Conservation (phyloP, 2,888 invertebrate species). For the Gryllus longicercus region DNA sequence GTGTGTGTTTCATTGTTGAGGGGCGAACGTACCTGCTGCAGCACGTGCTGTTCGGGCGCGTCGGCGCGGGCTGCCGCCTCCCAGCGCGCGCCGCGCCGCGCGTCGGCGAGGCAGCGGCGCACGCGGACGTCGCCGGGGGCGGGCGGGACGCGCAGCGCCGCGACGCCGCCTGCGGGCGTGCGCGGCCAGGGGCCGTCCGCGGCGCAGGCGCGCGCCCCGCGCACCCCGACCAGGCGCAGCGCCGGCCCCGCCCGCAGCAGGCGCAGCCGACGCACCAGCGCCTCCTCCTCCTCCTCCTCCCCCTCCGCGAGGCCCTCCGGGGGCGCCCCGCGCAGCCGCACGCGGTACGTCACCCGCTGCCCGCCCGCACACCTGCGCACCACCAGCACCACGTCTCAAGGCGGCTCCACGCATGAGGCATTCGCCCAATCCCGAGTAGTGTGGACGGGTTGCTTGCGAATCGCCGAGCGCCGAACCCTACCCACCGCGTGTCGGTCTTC, state of each 20-base stretch:
- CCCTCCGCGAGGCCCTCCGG: neutral
- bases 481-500: too few relatives aligned
- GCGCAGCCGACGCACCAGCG: too few relatives aligned
- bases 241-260: neutral
- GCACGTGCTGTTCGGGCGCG: neutral
- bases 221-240: neutral
- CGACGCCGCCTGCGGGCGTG: neutral
- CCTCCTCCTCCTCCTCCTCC: neutral
- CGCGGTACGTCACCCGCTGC: neutral
- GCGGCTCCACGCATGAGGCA: too few relatives aligned
- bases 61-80: neutral
- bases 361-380: too few relatives aligned
- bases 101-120: neutral
- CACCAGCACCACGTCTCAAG: too few relatives aligned
- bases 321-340: neutral
- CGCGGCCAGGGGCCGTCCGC: neutral
- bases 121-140: neutral
- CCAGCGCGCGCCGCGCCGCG: neutral
- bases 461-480: too few relatives aligned
- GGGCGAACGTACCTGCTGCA: too few relatives aligned
- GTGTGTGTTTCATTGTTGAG: too few relatives aligned
- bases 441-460: too few relatives aligned
- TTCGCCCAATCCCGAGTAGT: too few relatives aligned
- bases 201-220: neutral
- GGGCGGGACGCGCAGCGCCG: neutral